These are phyloP conservation scores for Merops nubicus DNA, from an alignment of 2,113 vertebrate species.

Conservation along the genomic window DNA sequence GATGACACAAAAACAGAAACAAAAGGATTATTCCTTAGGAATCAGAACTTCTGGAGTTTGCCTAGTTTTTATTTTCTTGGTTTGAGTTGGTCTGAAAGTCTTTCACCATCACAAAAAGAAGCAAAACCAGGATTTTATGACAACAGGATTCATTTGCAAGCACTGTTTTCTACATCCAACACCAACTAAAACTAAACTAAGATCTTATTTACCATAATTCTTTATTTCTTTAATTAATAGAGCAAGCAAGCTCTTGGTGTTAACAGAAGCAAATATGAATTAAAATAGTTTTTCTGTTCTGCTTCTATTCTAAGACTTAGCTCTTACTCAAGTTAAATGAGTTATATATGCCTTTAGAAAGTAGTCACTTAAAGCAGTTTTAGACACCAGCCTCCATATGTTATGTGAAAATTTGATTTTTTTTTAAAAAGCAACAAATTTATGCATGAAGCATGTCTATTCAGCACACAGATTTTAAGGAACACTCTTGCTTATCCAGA, in stretches of 20 bases:
- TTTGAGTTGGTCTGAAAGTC: background rate
- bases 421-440: background rate
- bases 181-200: background rate
- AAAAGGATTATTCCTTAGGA: background rate
- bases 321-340: background rate
- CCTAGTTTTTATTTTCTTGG: background rate
- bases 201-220: background rate
- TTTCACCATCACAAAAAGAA: background rate
- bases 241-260: background rate
- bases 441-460: background rate
- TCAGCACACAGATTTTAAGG: background rate
- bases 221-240: no score
- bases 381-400: constrained; percentile 25
- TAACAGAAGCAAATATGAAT: background rate
- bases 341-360: background rate
- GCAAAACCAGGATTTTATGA: background rate
- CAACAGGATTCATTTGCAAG: background rate
- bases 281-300: background rate
- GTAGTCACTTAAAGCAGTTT: background rate
- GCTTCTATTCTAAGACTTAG: background rate
- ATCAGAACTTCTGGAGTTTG: background rate
- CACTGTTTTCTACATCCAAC: background rate
- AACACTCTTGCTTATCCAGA: background rate
- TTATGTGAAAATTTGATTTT: constrained; percentile 44
- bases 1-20: background rate